Base-by-base conservation (phyloP, 1,140 invertebrate species). In the Drosophila nannoptera region DNA sequence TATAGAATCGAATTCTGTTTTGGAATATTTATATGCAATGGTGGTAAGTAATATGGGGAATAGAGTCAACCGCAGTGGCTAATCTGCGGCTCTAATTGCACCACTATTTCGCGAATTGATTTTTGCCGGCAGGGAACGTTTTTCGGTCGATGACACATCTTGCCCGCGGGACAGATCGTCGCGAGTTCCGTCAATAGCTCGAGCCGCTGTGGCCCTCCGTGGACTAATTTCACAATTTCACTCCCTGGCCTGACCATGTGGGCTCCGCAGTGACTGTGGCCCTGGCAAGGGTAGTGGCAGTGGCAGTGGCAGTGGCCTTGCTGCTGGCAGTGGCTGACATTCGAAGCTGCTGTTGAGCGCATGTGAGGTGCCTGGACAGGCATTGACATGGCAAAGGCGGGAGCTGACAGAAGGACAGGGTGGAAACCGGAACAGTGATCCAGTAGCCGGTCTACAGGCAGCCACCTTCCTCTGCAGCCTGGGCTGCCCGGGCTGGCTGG, bases 251-350 rank as follows among this genome's bases (percentile, higher is more conserved):
- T 64, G 61, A 22, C 61, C 61, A 55, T 64, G 64, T 54, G 78
- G 83, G 69, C 83, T 65, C 38, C 16, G 43, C 49, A 36, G 29
- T 14, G 12, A 16, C 66, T 14, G 29, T 16, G 36, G 36, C 52
- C 14, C 33, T 31, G 22, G 29, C 59, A 38, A 16, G 12, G 22
- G 32, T 43, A 40, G 33, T 36, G 38, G 29, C 53, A 11, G 22
- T 48, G 48, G 68, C 63, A 48, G 73, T 59, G 58, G 75, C 50
- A 46, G 69, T 76, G 78, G 71, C 77, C 77, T 80, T 78, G 76
- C 65, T 65, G 32, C 62, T 60, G 77, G 52, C 60, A 56, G 73
- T 71, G 42, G 54, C 22, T 22, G 22, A 22, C 49, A 56, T 46
- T 48, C 42, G 54, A 22, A 11, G 49, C 33, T 46, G 40, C 22